phyloP scores from a whole-genome alignment of 2,797 vertebrate genomes.

The Spinibarbus caldwelli region DNA sequence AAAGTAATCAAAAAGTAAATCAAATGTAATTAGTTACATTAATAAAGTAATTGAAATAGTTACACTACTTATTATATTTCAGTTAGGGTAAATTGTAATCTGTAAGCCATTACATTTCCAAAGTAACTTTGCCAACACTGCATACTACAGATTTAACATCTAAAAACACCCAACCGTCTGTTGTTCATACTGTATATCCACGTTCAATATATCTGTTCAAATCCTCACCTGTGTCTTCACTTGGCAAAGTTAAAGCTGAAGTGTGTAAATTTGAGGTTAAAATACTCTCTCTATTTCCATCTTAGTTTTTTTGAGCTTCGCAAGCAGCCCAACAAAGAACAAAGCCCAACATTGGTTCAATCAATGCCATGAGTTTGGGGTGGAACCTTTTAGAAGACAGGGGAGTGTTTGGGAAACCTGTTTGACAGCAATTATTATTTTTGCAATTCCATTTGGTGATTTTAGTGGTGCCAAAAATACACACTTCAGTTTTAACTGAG shows the following conservation, averaged over 20 bases:
- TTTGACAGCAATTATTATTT: not conserved
- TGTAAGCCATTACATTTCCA: too few species aligned
- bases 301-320: not conserved
- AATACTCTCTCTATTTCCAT: not conserved
- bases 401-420: not conserved
- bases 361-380: not conserved
- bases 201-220: not conserved
- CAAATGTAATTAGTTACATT: too few species aligned
- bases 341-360: not conserved
- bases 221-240: not conserved
- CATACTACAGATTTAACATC: not conserved
- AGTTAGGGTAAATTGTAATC: too few species aligned
- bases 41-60: too few species aligned
- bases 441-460: not conserved
- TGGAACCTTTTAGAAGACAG: not conserved
- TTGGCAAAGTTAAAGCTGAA: constrained; percentile 4
- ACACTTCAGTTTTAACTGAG: not conserved
- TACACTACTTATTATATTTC: too few species aligned
- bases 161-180: not conserved
- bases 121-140: too few species aligned
- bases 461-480: not conserved
- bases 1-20: too few species aligned
- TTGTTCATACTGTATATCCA: not conserved
- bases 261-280: not conserved
- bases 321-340: not conserved